Evolutionary conservation across 2,113 vertebrate genomes (phyloP), one percentile per base, ranked within the genome.

Genomic region (Pygoscelis adeliae): DNA sequence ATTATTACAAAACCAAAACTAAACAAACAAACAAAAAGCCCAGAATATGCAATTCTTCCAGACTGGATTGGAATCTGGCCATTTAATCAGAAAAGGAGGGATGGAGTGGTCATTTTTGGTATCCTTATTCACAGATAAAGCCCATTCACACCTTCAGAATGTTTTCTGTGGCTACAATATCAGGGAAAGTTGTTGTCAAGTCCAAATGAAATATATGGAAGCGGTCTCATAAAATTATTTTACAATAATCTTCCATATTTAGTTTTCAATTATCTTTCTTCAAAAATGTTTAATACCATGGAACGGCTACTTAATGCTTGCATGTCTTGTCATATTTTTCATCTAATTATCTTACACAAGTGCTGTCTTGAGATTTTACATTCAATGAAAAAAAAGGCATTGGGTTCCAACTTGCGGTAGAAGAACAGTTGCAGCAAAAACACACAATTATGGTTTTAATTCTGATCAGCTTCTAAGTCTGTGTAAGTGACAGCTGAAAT

Each of bases 391-490:
- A 59, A 83, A 67, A 79, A 78, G 15, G 9, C 20, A 63, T 18
- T 78, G 36, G n/a, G 18, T 91, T 95, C 67, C 79, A 94, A 72
- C 32, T 70, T 61, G 50, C 3, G 10, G 27, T 52, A 61, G 73
- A 81, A 80, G 65, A 96, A 90, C 47, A 79, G 73, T 76, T 89
- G 63, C 63, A 89, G 50, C 19, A 80, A 92, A 91, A 74, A 3
- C 40, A 72, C 16, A 73, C 19, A 93, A 83, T 94, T 90, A 95
- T 69, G 44, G 34, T 79, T 97, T 96, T 97, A 71, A 96, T 91
- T 95, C 80, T 89, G 40, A 91, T 71, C 77, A 87, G 13, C n/a
- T 29, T 91, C 66, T 87, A 83, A 83, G 38, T 74, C 74, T 53
- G 36, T 71, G 40, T 66, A 95, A 94, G 67, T 91, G 87, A 93